A percentile compares a stretch with the other conserved stretches of the same genome.
Conservation (phyloP, 2,888 invertebrate species). For the Meteorus cinctellus region DNA sequence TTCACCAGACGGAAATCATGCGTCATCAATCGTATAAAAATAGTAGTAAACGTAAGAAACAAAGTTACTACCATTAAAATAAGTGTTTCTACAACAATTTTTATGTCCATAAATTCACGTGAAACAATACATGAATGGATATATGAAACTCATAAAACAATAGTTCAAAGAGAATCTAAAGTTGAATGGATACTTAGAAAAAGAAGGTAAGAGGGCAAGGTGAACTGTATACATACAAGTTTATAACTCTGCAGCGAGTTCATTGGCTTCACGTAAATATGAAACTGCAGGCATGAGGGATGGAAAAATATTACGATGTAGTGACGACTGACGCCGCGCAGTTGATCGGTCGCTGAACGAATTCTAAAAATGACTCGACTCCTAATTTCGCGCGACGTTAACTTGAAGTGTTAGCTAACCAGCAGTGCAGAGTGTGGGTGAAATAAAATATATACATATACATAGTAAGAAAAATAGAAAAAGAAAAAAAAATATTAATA, state of each 20-base stretch:
- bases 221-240: neutral
- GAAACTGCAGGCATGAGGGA: constrained; percentile 21
- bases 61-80: neutral
- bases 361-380: constrained; percentile 6
- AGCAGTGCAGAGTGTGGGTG: neutral
- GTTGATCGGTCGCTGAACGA: neutral
- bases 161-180: neutral
- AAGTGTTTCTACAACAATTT: neutral
- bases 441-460: neutral
- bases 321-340: neutral
- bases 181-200: neutral
- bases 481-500: constrained; percentile 1
- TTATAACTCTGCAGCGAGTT: neutral
- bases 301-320: constrained; percentile 2
- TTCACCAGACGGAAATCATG: neutral
- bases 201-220: neutral
- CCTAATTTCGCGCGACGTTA: neutral
- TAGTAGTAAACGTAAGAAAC: neutral
- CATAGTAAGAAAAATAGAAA: neutral
- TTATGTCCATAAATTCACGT: neutral
- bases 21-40: neutral
- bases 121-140: neutral
- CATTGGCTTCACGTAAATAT: constrained; percentile 20
- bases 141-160: neutral
- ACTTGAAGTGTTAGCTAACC: neutral